Conservation (phyloP, 2,113 vertebrate genomes). For the Oryzias celebensis region DNA sequence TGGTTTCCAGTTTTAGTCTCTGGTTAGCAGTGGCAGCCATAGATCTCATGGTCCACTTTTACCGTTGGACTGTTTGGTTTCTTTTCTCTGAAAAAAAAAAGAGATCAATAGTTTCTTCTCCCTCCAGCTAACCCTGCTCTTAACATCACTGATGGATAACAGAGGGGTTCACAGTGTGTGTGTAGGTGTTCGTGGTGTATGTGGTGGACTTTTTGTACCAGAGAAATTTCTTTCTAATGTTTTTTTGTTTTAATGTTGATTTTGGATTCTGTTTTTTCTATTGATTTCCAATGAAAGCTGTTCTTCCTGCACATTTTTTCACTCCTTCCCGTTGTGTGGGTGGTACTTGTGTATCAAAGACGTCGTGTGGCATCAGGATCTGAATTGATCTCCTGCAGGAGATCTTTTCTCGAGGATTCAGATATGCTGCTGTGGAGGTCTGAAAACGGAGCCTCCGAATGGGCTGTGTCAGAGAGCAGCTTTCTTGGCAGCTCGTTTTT, state of each 20-base stretch:
- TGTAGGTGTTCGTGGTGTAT: conserved; percentile 37
- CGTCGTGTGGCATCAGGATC: conserved; percentile 3
- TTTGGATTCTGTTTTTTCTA: conserved; percentile 23
- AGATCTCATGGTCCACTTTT: conserved; percentile 26
- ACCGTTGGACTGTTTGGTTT: conserved; percentile 14
- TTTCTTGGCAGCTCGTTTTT: conserved; percentile 57
- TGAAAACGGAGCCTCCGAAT: conserved; percentile 48
- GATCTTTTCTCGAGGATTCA: conserved; percentile 23
- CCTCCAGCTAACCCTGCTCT: conserved; percentile 36
- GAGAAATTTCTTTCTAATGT: background rate
- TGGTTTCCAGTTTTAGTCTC: conserved; percentile 30
- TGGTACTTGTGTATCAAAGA: conserved; percentile 2
- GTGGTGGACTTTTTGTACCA: conserved; percentile 8
- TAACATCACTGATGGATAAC: conserved; percentile 61
- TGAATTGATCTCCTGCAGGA: conserved; percentile 22
- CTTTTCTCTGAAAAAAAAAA: conserved; percentile 51
- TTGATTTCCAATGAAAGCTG: conserved; percentile 23
- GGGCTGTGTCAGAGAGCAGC: conserved; percentile 40
- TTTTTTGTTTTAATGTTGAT: conserved; percentile 11
- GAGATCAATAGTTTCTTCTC: conserved; percentile 53
- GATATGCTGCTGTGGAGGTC: conserved; percentile 32
- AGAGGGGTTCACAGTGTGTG: conserved; percentile 53
- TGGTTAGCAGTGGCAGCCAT: conserved; percentile 28
- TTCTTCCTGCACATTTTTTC: conserved; percentile 9
- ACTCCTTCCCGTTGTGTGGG: conserved; percentile 8